phyloP scores from a whole-genome alignment of 2,113 vertebrate genomes.

The Menidia beryllina region DNA sequence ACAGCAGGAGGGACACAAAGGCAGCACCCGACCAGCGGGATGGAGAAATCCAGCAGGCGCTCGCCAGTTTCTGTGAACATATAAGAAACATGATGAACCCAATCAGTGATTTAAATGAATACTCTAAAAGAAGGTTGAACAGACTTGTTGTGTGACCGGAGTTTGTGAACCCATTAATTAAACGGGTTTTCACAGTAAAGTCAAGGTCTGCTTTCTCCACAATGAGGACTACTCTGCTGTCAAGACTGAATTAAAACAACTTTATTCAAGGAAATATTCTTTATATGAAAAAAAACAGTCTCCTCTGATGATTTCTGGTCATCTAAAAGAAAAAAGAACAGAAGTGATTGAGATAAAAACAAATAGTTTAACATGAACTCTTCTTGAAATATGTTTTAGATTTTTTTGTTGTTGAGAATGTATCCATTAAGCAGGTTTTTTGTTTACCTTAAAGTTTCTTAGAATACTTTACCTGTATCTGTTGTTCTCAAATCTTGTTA shows the following conservation, averaged over 20 bases:
- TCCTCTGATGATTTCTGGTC: too few relatives aligned
- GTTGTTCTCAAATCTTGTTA: too few relatives aligned
- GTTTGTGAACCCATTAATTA: too few relatives aligned
- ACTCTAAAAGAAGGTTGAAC: background rate
- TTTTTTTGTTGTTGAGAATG: too few relatives aligned
- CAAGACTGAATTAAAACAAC: background rate
- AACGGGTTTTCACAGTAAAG: background rate
- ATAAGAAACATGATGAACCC: background rate
- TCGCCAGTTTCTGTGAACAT: slow-evolving; percentile 9
- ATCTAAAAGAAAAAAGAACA: too few relatives aligned
- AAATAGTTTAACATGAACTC: too few relatives aligned
- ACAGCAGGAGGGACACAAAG: slow-evolving; percentile 28
- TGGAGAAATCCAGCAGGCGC: slow-evolving; percentile 11
- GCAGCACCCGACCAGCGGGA: slow-evolving; percentile 14
- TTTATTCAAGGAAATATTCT: background rate
- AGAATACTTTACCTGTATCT: too few relatives aligned
- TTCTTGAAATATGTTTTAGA: too few relatives aligned
- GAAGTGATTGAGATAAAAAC: too few relatives aligned
- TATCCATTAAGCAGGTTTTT: too few relatives aligned
- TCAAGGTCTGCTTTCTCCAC: background rate
- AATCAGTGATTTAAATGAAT: background rate
- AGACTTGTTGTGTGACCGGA: slow-evolving; percentile 1
- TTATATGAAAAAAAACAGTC: too few relatives aligned
- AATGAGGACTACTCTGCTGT: background rate
- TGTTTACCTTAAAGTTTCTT: too few relatives aligned